A percentile compares a stretch with the other conserved stretches of the same genome.
Evolutionary conservation across 2,797 vertebrate genomes (phyloP).

Genomic region (Dendrocincla fuliginosa): DNA sequence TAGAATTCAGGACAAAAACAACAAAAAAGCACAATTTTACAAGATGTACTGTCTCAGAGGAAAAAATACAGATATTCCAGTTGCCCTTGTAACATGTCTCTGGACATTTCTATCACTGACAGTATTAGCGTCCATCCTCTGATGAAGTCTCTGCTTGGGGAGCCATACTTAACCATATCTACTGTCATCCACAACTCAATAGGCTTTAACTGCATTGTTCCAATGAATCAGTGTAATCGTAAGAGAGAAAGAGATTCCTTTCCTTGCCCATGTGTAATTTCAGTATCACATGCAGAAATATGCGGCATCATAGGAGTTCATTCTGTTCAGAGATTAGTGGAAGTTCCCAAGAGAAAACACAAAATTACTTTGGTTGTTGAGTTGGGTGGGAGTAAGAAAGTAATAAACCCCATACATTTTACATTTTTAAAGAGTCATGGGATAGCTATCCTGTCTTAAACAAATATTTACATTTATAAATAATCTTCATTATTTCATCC

Average conservation of each 20-base stretch:
- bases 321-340: not conserved
- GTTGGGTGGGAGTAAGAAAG: not conserved
- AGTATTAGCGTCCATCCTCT: not conserved
- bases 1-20: not conserved
- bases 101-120: not conserved
- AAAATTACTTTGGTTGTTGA: not conserved
- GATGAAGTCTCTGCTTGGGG: not conserved
- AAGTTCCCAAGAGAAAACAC: not conserved
- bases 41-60: not conserved
- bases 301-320: not conserved
- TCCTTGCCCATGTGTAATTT: not conserved
- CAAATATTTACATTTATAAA: not conserved
- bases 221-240: not conserved
- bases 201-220: not conserved
- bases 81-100: not conserved
- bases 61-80: not conserved
- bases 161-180: not conserved
- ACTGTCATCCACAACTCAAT: not conserved
- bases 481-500: not conserved
- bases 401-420: not conserved
- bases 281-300: not conserved
- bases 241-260: not conserved
- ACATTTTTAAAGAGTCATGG: not conserved
- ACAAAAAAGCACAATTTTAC: not conserved
- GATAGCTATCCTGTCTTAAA: not conserved